These are phyloP conservation scores for Harpalus rufipes DNA, from an alignment of 2,888 invertebrate genomes.

Conservation along the genomic window DNA sequence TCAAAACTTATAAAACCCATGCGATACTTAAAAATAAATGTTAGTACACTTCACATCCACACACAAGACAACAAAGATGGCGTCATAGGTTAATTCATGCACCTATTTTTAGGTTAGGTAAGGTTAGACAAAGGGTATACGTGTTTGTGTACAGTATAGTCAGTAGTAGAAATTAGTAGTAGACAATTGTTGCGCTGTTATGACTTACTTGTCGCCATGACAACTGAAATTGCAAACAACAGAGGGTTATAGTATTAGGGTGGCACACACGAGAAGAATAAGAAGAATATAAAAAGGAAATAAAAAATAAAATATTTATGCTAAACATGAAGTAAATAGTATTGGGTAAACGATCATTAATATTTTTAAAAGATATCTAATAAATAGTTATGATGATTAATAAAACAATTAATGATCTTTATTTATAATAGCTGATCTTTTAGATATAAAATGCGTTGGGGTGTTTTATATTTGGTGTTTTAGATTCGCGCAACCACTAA, in stretches of 20 bases:
- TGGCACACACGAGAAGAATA: background rate
- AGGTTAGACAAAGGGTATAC: slow-evolving; percentile 21
- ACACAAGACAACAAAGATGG: slow-evolving; percentile 60
- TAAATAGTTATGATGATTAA: too few species aligned
- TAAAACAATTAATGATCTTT: too few species aligned
- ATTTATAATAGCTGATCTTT: too few species aligned
- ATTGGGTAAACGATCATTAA: too few species aligned
- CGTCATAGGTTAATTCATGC: slow-evolving; percentile 20
- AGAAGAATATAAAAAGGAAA: background rate
- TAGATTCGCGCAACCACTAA: too few species aligned
- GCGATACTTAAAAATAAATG: slow-evolving; percentile 17
- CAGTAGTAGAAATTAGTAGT: slow-evolving; percentile 20
- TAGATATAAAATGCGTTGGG: too few species aligned
- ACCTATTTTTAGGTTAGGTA: slow-evolving; percentile 34
- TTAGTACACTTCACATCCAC: slow-evolving; percentile 55
- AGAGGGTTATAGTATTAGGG: slow-evolving; percentile 5
- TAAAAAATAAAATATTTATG: background rate
- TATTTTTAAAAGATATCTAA: too few species aligned
- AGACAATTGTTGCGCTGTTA: slow-evolving; percentile 1
- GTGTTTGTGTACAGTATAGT: slow-evolving; percentile 14
- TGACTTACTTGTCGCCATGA: slow-evolving; percentile 40
- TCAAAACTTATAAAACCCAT: background rate
- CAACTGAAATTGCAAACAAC: slow-evolving; percentile 38
- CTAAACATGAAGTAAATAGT: too few species aligned
- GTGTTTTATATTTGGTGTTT: too few species aligned